Base-by-base conservation (phyloP, 2,797 vertebrate species). In the Discoglossus pictus region DNA sequence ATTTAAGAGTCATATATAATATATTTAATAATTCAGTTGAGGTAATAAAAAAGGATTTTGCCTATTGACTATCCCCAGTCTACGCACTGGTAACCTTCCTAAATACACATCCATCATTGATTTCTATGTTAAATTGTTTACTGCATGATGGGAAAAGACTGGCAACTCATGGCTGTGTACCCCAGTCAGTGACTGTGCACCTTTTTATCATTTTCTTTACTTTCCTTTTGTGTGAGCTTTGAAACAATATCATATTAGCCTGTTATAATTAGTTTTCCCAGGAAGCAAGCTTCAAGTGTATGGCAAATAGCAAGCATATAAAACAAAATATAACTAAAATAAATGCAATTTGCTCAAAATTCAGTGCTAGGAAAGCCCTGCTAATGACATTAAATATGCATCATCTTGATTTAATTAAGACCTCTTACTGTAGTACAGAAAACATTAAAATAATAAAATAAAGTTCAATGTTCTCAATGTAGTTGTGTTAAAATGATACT, bases 311-410 rank as follows among this genome's bases (percentile, higher is more conserved):
- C 36, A 61, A 18, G n/a, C 21, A 51, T 13, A 31, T 4, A 58
- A 51, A 59, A 18, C 18, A 34, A 35, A 42, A 50, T 42, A 51
- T 46, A 59, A 67, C 43, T 39, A 59, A 59, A 67, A 59, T 9
- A 67, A 51, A 59, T 51, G 40, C n/a, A 67, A 67, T 67, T 59
- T 42, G 25, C 36, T 38, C 2, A 16, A 10, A 51, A 43, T 18
- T 40, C 42, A 31, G 15, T 18, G 4, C 43, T 34, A 55, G 2
- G 27, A 55, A 56, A 56, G 35, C 35, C 20, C 21, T 25, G 36
- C 16, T 51, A 52, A 63, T 42, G 7, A 4, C 27, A 31, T 31
- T 4, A 31, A 31, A 31, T 4, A 31, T 31, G 27, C 8, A 31
- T 31, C 8, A 31, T 31, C 27, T 31, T 31, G 27, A 31, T 31